phyloP scores from a whole-genome alignment of 2,113 vertebrate genomes.

The Ariopsis seemanni region DNA sequence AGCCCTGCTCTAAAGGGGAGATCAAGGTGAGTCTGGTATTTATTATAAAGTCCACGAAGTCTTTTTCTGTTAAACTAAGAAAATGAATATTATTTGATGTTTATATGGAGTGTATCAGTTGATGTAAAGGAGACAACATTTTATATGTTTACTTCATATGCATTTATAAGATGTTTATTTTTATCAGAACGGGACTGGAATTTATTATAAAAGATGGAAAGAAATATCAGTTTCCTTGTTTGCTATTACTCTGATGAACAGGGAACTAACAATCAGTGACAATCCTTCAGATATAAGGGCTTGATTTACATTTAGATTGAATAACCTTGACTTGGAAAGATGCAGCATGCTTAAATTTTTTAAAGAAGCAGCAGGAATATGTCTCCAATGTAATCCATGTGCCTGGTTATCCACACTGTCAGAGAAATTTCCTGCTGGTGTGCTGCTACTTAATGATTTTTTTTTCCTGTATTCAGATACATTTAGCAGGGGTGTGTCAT shows the following conservation, averaged over 20 bases:
- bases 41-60: neutral
- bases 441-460: neutral
- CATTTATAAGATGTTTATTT: neutral
- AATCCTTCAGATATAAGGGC: neutral
- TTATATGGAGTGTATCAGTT: neutral
- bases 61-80: neutral
- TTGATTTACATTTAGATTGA: neutral
- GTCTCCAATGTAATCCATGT: neutral
- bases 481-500: slow-evolving; percentile 14
- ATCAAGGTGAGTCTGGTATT: slow-evolving; percentile 81
- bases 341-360: neutral
- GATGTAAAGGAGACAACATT: neutral
- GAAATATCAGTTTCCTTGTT: neutral
- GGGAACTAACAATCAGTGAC: neutral
- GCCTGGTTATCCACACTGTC: neutral
- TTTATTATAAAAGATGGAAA: neutral
- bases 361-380: neutral
- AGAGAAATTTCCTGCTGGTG: neutral
- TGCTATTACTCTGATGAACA: neutral
- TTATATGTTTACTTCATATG: neutral
- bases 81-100: neutral
- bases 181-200: neutral
- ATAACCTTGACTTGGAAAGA: neutral
- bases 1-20: slow-evolving; percentile 92
- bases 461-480: neutral